Percentiles rank a stretch among this genome's conserved stretches.
Conservation (phyloP, 2,113 vertebrate genomes). For the Anoura caudifer region DNA sequence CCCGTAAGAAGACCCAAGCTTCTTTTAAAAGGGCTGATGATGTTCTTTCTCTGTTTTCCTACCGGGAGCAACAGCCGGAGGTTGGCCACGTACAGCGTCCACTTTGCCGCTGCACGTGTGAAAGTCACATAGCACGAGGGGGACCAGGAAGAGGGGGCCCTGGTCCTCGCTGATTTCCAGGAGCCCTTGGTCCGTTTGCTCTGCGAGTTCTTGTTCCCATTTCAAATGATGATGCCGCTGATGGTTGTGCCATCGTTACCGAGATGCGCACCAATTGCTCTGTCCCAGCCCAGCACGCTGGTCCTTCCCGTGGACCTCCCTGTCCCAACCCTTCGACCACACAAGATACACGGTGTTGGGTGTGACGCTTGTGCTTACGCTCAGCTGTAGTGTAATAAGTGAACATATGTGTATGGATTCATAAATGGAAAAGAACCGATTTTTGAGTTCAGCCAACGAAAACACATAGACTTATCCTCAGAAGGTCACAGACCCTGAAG, state of each 20-base stretch:
- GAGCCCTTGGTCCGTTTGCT: neutral
- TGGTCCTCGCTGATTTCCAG: neutral
- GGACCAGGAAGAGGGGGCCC: neutral
- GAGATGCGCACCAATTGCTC: neutral
- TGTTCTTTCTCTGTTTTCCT: neutral
- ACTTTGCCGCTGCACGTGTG: neutral
- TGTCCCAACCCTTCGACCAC: neutral
- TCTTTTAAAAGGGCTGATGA: neutral
- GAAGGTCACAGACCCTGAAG: neutral
- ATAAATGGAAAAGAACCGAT: neutral
- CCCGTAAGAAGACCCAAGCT: neutral
- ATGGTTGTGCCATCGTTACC: neutral
- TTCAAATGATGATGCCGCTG: neutral
- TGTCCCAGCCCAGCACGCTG: neutral
- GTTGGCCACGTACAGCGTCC: rapidly evolving
- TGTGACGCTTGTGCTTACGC: neutral
- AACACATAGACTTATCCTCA: neutral
- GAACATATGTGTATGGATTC: neutral
- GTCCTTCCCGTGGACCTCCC: neutral
- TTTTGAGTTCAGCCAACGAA: neutral
- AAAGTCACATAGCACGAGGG: neutral
- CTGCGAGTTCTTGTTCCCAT: neutral
- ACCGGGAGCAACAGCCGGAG: neutral
- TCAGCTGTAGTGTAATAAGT: neutral
- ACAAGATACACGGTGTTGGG: neutral